Conservation (phyloP, 2,797 vertebrate species). For the Falco novaeseelandiae region DNA sequence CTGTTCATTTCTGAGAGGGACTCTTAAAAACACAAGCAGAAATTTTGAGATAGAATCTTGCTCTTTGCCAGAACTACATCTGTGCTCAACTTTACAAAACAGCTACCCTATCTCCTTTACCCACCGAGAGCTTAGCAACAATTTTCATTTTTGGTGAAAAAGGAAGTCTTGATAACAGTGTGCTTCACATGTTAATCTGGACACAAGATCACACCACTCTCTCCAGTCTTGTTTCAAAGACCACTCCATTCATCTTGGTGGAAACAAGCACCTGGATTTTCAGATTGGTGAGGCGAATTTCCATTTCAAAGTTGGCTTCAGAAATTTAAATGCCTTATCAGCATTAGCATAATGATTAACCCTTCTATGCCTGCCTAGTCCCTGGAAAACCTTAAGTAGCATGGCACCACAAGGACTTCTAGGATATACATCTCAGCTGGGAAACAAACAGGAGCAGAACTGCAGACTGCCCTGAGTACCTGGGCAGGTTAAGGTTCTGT, state of each 20-base stretch:
- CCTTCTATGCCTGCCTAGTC: not conserved
- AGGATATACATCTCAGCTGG: not conserved
- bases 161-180: not conserved
- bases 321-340: not conserved
- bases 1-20: not conserved
- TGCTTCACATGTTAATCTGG: not conserved
- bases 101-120: not conserved
- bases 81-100: not conserved
- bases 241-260: not conserved
- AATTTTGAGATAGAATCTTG: not conserved
- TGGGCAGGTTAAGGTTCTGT: not conserved
- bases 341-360: not conserved
- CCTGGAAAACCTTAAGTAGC: not conserved
- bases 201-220: not conserved
- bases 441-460: not conserved
- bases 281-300: not conserved
- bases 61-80: not conserved
- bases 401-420: not conserved
- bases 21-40: not conserved
- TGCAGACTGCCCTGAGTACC: not conserved
- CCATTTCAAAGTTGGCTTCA: not conserved
- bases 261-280: not conserved
- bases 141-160: not conserved
- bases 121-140: not conserved
- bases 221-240: not conserved